A percentile compares a stretch with the other conserved stretches of the same genome.
These are phyloP conservation scores for Pangasius sanitwongsei DNA, from an alignment of 2,797 vertebrate species.

Conservation along the genomic window DNA sequence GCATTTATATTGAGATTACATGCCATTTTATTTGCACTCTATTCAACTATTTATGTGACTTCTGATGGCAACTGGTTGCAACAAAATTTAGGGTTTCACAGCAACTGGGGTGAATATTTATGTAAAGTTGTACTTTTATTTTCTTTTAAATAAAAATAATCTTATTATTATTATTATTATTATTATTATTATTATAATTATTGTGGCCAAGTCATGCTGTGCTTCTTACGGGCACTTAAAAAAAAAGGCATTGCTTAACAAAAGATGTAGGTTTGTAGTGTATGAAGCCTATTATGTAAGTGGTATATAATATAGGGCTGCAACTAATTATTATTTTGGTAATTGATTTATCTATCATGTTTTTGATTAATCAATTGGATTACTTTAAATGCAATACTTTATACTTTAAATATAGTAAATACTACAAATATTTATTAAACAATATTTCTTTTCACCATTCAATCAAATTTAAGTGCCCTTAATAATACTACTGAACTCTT, in stretches of 20 bases:
- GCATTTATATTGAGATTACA: not conserved
- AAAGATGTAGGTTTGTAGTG: not conserved
- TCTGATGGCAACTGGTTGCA: not conserved
- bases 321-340: not conserved
- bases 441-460: not conserved
- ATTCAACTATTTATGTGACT: not conserved
- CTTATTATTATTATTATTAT: not conserved
- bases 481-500: not conserved
- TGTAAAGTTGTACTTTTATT: not conserved
- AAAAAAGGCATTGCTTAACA: not conserved
- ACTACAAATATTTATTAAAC: not conserved
- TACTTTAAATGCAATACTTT: not conserved
- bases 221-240: not conserved
- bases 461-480: conserved; percentile 1
- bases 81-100: not conserved
- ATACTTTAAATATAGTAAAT: not conserved
- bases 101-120: not conserved
- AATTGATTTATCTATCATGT: not conserved
- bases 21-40: not conserved
- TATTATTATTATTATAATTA: not conserved
- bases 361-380: not conserved
- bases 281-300: not conserved
- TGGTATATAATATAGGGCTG: not conserved
- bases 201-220: not conserved
- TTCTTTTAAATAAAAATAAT: not conserved